Evolutionary conservation across 1,140 invertebrate genomes (phyloP).

Genomic region (Drosophila pallidifrons): DNA sequence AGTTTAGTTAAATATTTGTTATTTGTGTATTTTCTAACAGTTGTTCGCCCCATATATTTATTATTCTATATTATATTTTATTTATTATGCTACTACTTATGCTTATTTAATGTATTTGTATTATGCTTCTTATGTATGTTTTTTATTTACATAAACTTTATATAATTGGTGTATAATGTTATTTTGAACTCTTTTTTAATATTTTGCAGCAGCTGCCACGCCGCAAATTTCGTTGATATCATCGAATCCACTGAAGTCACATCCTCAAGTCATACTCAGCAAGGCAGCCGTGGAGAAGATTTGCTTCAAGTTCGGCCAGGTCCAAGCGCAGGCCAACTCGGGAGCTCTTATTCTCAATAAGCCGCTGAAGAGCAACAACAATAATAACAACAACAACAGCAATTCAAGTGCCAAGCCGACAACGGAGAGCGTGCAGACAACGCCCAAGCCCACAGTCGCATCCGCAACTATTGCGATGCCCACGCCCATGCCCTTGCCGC

Average conservation of each 20-base stretch:
- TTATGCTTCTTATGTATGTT: neutral
- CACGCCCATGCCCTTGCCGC: conserved; percentile 14
- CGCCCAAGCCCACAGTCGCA: neutral
- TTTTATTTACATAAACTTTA: neutral
- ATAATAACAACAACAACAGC: conserved; percentile 9
- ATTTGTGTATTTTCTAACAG: too few relatives aligned
- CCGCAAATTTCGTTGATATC: conserved; percentile 57
- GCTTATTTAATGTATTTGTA: neutral
- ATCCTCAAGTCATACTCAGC: conserved; percentile 61
- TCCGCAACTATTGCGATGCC: neutral
- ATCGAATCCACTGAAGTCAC: conserved; percentile 50
- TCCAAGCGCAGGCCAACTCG: conserved; percentile 53
- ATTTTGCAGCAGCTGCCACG: conserved; percentile 23
- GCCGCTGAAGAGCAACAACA: conserved; percentile 18
- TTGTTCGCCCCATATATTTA: too few relatives aligned
- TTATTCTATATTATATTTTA: too few relatives aligned
- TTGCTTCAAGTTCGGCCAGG: conserved; percentile 61
- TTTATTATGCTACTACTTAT: too few relatives aligned
- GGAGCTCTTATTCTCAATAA: conserved; percentile 54
- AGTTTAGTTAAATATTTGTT: too few relatives aligned
- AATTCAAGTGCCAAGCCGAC: conserved; percentile 19
- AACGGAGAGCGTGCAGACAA: neutral
- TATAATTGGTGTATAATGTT: conserved; percentile 13
- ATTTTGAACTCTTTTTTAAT: neutral
- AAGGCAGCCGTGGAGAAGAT: conserved; percentile 68